Conservation (phyloP, 1,140 invertebrate species). For the Magallana gigas region DNA sequence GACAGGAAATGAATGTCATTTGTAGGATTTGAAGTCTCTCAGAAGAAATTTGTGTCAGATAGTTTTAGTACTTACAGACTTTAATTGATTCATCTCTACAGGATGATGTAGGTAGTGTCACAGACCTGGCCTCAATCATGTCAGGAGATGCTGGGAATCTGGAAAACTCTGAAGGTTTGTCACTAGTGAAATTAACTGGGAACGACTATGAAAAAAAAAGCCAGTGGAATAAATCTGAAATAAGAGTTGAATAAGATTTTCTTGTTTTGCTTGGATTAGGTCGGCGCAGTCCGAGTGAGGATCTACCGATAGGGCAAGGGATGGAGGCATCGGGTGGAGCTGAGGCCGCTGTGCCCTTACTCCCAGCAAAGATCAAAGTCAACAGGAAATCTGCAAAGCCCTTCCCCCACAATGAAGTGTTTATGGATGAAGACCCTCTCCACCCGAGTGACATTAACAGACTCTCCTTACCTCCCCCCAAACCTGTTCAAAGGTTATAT, state of each 20-base stretch:
- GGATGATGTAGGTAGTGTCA: slow-evolving; percentile 74
- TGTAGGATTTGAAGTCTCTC: no score
- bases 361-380: slow-evolving; percentile 1
- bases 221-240: no score
- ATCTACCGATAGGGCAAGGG: slow-evolving; percentile 8
- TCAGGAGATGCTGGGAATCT: slow-evolving; percentile 53
- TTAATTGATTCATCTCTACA: slow-evolving; percentile 28
- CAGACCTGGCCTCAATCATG: slow-evolving; percentile 59
- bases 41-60: no score
- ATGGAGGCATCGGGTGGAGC: neutral
- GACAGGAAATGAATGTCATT: no score
- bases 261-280: no score
- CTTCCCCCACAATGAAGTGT: neutral
- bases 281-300: neutral
- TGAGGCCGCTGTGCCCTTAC: neutral
- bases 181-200: neutral
- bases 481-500: slow-evolving; percentile 9
- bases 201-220: no score
- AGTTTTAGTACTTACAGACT: neutral
- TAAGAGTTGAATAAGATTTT: no score
- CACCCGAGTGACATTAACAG: slow-evolving; percentile 4
- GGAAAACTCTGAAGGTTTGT: slow-evolving; percentile 47
- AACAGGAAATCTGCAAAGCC: slow-evolving; percentile 19
- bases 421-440: slow-evolving; percentile 31
- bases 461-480: slow-evolving; percentile 9